A percentile compares a stretch with the other conserved stretches of the same genome.
phyloP scores from a whole-genome alignment of 2,113 vertebrate species.

The Xenus cinereus region DNA sequence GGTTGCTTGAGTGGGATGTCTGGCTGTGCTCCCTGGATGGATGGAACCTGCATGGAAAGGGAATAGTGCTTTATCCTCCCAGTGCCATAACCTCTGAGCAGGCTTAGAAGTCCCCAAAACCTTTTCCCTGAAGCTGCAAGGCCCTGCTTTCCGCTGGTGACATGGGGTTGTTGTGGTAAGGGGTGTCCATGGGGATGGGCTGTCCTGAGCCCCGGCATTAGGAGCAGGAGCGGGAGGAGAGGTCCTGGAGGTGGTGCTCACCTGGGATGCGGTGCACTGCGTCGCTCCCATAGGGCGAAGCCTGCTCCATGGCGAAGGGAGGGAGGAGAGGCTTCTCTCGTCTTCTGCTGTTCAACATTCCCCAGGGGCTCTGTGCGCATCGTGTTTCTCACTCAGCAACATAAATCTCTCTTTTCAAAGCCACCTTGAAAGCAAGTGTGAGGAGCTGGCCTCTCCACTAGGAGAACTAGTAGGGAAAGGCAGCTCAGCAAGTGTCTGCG shows the following conservation, averaged over 20 bases:
- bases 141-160: not conserved
- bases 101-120: not conserved
- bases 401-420: not conserved
- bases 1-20: not conserved
- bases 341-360: not conserved
- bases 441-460: not conserved
- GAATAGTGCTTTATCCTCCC: not conserved
- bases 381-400: not conserved
- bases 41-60: not conserved
- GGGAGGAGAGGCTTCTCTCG: not conserved
- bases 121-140: not conserved
- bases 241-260: not conserved
- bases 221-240: not conserved
- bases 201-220: not conserved
- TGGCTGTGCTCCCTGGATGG: not conserved
- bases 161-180: rapidly evolving
- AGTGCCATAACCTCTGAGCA: not conserved
- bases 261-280: not conserved
- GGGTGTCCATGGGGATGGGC: not conserved
- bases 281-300: rapidly evolving
- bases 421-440: not conserved
- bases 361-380: not conserved
- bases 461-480: not conserved
- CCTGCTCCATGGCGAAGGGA: not conserved
- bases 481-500: rapidly evolving